Evolutionary conservation across 1,140 invertebrate species (phyloP), one percentile per base, ranked within the genome.

Genomic region (Aphaenogaster rudis): DNA sequence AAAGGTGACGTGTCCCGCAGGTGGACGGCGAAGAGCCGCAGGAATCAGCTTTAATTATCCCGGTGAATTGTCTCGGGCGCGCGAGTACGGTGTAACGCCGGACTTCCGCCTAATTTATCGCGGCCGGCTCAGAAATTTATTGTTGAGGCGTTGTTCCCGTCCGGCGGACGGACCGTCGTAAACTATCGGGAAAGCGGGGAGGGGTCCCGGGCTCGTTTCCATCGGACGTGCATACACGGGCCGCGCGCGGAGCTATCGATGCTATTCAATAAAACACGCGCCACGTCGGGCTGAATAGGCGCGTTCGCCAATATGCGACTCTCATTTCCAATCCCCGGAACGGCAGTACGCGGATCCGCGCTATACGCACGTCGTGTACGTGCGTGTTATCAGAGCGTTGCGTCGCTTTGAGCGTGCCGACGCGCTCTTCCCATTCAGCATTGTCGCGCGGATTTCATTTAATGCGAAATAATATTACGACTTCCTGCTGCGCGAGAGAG

Each of bases 211-310:
- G 72, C 39, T 80, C 66, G 85, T 84, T 90, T 90, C 86, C 85
- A 90, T 78, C 66, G 79, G 69, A 76, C 76, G 59, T 84, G 69
- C 80, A 76, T 84, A 74, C 57, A 74, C 11, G 36, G 61, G 54
- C 6, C 61, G 42, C 39, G 52, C 52, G 36, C 52, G 64, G 52
- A 88, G 74, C 88, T 88, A 88, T 90, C 88, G 88, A 81, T 86
- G 78, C 86, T 87, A 90, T 90, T 90, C 89, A 90, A 90, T 90
- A 90, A 90, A 90, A 90, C 88, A 90, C 79, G 76, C 72, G 48
- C 88, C 67, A 82, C 52, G 69, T 79, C 74, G 80, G 21, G 33
- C 28, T 80, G 89, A 90, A 90, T 90, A 90, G 88, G 74, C 79
- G 66, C 57, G 69, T 48, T 67, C 64, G 64, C 88, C 89, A 90